phyloP scores from a whole-genome alignment of 2,888 invertebrate species.

The Agrotis ipsilon region DNA sequence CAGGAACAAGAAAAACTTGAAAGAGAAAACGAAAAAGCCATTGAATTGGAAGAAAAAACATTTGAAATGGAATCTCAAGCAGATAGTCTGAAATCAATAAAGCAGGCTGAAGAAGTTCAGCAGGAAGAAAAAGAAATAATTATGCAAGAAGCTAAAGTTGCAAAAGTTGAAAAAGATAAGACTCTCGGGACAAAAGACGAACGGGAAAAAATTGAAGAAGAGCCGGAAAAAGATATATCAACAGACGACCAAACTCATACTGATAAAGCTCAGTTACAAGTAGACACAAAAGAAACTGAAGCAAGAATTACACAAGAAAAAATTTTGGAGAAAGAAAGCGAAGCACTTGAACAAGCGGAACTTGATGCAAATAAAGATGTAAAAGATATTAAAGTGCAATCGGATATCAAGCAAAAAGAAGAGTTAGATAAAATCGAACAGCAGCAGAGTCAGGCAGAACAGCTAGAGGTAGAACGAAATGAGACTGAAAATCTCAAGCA shows the following conservation, averaged over 20 bases:
- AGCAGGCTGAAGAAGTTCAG: neutral
- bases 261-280: neutral
- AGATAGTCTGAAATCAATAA: neutral
- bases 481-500: neutral
- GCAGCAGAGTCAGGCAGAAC: neutral
- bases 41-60: neutral
- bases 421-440: neutral
- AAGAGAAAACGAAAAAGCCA: conserved; percentile 10
- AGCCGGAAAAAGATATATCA: neutral
- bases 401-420: neutral
- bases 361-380: neutral
- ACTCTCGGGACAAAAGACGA: too few species aligned
- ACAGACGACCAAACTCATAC: conserved; percentile 1
- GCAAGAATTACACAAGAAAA: conserved; percentile 1
- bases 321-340: neutral
- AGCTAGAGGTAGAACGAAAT: neutral
- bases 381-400: neutral
- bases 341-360: neutral
- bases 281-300: conserved; percentile 8
- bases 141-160: neutral
- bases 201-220: too few species aligned
- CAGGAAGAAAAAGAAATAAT: neutral
- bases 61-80: neutral
- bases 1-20: conserved; percentile 8
- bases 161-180: neutral